A percentile compares a stretch with the other conserved stretches of the same genome.
These are phyloP conservation scores for Dexiosoma caninum DNA, from an alignment of 2,888 invertebrate species.

Conservation along the genomic window DNA sequence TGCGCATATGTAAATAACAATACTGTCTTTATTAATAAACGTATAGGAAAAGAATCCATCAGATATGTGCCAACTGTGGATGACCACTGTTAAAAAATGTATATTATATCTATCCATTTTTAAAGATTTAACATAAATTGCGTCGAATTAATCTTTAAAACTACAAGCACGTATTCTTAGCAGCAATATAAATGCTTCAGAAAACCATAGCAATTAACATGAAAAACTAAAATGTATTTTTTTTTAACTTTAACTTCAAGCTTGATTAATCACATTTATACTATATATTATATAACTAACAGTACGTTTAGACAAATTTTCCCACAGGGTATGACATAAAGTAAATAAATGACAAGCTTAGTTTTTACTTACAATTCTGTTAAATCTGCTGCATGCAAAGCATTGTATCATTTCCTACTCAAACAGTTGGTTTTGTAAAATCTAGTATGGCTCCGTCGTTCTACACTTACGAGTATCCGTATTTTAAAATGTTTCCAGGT, in stretches of 20 bases:
- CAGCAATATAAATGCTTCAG: constrained; percentile 21
- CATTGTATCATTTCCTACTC: constrained; percentile 31
- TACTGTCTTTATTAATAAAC: too few relatives aligned
- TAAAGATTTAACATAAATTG: neutral
- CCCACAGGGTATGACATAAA: too few relatives aligned
- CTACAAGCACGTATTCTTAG: constrained; percentile 10
- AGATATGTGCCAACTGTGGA: too few relatives aligned
- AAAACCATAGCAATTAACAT: constrained; percentile 20
- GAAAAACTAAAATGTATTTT: neutral
- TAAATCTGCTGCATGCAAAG: constrained; percentile 3
- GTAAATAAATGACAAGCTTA: neutral
- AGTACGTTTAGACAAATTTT: neutral
- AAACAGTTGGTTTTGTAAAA: neutral
- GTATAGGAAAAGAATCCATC: too few relatives aligned
- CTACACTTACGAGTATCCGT: neutral
- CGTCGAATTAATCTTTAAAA: neutral
- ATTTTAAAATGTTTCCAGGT: constrained; percentile 58
- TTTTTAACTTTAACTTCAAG: constrained; percentile 28
- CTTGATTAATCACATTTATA: constrained; percentile 37
- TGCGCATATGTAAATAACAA: too few relatives aligned
- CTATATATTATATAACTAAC: neutral
- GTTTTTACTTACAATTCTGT: constrained; percentile 11
- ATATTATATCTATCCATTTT: too few relatives aligned
- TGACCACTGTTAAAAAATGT: neutral
- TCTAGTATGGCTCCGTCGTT: neutral